phyloP scores from a whole-genome alignment of 2,888 invertebrate genomes.

The Deilephila porcellus region DNA sequence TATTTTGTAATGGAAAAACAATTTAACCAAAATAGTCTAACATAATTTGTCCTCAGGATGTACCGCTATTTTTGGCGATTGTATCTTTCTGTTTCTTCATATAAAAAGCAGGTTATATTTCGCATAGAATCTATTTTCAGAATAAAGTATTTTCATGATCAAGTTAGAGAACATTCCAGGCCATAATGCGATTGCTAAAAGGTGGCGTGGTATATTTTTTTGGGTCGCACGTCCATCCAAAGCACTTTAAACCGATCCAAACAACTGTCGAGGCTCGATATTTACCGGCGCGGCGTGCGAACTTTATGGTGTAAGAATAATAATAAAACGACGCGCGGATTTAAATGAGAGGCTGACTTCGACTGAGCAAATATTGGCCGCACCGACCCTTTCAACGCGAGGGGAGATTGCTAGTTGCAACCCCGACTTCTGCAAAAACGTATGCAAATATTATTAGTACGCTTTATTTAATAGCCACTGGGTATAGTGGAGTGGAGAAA shows the following conservation, averaged over 20 bases:
- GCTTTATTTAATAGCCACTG: not conserved
- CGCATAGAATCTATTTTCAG: too few species aligned
- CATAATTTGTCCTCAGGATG: too few species aligned
- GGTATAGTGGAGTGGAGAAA: constrained; percentile 11
- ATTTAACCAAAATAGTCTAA: too few species aligned
- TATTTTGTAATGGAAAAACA: too few species aligned
- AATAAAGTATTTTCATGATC: too few species aligned
- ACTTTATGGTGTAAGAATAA: constrained; percentile 16
- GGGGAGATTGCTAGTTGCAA: not conserved
- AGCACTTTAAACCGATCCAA: constrained; percentile 3
- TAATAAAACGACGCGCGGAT: not conserved
- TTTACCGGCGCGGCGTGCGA: not conserved
- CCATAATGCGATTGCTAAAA: too few species aligned
- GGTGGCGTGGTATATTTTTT: not conserved
- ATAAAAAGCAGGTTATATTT: too few species aligned
- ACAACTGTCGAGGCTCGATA: not conserved
- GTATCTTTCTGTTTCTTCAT: too few species aligned
- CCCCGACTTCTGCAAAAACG: not conserved
- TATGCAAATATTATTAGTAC: constrained; percentile 9
- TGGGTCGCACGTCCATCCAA: not conserved
- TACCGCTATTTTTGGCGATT: too few species aligned
- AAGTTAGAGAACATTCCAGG: too few species aligned
- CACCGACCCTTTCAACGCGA: not conserved
- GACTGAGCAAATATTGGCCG: not conserved
- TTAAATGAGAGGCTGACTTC: not conserved